These are phyloP conservation scores for Junco hyemalis DNA, from an alignment of 2,113 vertebrate species.

Conservation along the genomic window DNA sequence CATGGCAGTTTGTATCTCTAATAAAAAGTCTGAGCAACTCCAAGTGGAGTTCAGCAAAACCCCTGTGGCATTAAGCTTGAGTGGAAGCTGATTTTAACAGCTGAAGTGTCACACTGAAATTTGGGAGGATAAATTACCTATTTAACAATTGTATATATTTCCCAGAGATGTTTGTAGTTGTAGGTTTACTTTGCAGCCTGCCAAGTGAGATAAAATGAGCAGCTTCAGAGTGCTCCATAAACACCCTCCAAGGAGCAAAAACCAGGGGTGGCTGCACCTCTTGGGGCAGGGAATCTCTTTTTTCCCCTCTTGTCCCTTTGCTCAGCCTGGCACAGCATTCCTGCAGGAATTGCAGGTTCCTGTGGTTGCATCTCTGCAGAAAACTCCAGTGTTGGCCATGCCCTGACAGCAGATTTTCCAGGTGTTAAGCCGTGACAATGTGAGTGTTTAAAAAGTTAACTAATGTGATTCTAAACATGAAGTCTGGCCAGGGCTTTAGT, in stretches of 20 bases:
- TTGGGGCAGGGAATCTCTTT: background rate
- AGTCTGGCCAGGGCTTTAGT: background rate
- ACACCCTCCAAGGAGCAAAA: background rate
- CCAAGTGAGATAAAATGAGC: background rate
- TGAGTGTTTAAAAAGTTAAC: background rate
- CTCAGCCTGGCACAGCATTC: background rate
- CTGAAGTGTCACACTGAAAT: background rate
- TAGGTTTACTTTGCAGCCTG: background rate
- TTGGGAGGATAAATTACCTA: background rate
- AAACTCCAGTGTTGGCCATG: background rate
- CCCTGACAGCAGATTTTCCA: background rate
- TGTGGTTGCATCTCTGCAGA: background rate
- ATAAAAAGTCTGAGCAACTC: background rate
- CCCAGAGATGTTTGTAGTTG: background rate
- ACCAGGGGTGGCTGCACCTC: background rate
- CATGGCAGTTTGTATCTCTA: background rate
- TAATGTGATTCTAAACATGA: background rate
- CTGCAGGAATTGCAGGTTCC: background rate
- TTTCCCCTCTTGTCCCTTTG: background rate
- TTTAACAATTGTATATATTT: slow-evolving; percentile 1
- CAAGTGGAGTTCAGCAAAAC: background rate
- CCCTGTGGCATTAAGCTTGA: background rate
- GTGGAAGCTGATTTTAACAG: background rate
- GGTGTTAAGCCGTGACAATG: background rate
- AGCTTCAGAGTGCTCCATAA: background rate